A percentile compares a stretch with the other conserved stretches of the same genome.
Conservation (phyloP, 2,888 invertebrate species). For the Helleia helle region DNA sequence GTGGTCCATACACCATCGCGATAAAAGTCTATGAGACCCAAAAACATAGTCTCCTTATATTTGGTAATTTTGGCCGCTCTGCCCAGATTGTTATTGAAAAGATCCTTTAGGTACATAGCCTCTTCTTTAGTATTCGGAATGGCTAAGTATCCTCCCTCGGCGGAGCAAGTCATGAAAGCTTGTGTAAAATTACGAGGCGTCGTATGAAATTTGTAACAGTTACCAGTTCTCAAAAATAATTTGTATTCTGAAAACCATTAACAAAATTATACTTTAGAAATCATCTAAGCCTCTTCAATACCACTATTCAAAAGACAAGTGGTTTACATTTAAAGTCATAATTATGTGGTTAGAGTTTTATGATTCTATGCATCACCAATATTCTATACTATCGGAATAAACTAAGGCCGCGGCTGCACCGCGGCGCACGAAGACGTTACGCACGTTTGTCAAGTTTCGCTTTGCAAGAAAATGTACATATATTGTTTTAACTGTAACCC, state of each 20-base stretch:
- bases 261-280: too few relatives aligned
- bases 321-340: too few relatives aligned
- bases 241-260: slow-evolving; percentile 2
- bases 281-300: too few relatives aligned
- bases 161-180: background rate
- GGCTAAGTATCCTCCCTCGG: slow-evolving; percentile 3
- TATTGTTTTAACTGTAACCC: too few relatives aligned
- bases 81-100: background rate
- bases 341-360: too few relatives aligned
- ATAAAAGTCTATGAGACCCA: background rate
- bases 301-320: too few relatives aligned
- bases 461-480: too few relatives aligned
- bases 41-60: background rate
- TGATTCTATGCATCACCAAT: too few relatives aligned
- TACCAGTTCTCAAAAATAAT: background rate
- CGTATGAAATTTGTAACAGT: slow-evolving; percentile 6
- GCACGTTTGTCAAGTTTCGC: too few relatives aligned
- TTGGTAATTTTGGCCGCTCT: background rate
- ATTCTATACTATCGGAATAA: too few relatives aligned
- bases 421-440: too few relatives aligned
- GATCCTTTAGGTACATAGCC: background rate
- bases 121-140: background rate
- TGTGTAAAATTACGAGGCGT: background rate
- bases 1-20: slow-evolving; percentile 1
- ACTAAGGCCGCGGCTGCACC: too few relatives aligned